Evolutionary conservation across 2,797 vertebrate species (phyloP).

Genomic region (Champsocephalus esox): DNA sequence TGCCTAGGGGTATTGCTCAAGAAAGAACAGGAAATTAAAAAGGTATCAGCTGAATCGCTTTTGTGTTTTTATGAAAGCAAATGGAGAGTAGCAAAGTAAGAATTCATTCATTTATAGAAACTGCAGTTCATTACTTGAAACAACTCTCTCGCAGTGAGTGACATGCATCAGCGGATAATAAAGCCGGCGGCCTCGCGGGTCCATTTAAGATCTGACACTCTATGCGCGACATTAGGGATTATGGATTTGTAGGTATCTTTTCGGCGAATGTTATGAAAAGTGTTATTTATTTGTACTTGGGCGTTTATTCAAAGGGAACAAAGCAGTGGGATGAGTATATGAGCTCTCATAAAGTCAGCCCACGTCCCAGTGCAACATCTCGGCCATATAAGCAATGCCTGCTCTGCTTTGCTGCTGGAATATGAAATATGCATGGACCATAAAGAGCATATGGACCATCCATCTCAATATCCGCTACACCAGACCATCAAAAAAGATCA

Average conservation of each 20-base stretch:
- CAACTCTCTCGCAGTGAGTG: background rate
- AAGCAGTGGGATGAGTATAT: conserved; percentile 64
- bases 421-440: conserved; percentile 85
- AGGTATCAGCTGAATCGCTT: conserved; percentile 32
- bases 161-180: conserved; percentile 12
- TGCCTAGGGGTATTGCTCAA: conserved; percentile 40
- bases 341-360: conserved; percentile 78
- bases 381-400: conserved; percentile 75
- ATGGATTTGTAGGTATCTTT: conserved; percentile 60
- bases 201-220: conserved; percentile 49
- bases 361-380: conserved; percentile 78
- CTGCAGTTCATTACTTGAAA: conserved; percentile 46
- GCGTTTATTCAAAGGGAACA: conserved; percentile 73
- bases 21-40: conserved; percentile 58
- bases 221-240: conserved; percentile 54
- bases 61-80: conserved; percentile 46
- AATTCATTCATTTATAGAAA: conserved; percentile 41
- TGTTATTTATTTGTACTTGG: conserved; percentile 56
- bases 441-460: conserved; percentile 85
- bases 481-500: conserved; percentile 81
- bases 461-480: conserved; percentile 81
- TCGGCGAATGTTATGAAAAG: conserved; percentile 42
- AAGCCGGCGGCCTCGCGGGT: conserved; percentile 40
- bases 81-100: conserved; percentile 46
- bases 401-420: conserved; percentile 74